Percentiles rank a stretch among this genome's conserved stretches.
Conservation (phyloP, 35 echinoderm and acorn worm species). For the Ophioderma brevispina region DNA sequence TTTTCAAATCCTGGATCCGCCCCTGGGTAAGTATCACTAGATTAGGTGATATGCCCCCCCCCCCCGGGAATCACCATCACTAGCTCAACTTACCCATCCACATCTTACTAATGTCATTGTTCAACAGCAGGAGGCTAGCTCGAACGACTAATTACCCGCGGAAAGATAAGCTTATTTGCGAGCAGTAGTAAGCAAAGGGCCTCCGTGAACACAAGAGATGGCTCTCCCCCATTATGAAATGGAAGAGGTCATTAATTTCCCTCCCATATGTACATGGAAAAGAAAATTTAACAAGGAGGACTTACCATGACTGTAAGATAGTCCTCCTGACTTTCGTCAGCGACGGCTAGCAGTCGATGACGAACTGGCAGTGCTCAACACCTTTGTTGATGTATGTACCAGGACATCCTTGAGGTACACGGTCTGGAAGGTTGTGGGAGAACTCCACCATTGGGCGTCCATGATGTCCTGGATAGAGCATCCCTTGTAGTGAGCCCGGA, state of each 20-base stretch:
- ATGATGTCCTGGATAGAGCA: no score
- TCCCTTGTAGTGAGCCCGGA: neutral
- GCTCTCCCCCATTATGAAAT: neutral
- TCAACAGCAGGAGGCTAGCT: neutral
- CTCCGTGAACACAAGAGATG: neutral
- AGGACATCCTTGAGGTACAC: neutral
- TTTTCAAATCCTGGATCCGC: no score
- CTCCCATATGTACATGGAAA: neutral
- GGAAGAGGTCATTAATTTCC: neutral
- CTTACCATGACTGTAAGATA: neutral
- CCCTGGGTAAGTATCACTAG: no score
- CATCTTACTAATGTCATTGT: neutral
- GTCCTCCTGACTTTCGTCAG: neutral
- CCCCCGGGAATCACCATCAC: no score
- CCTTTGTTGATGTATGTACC: neutral
- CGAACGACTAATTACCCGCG: neutral
- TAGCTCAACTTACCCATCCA: no score
- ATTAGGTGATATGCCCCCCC: no score
- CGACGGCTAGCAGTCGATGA: neutral
- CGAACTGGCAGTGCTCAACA: neutral
- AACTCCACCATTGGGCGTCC: conserved; percentile 2
- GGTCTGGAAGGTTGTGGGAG: no score
- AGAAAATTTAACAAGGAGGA: neutral
- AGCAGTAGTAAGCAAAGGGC: neutral
- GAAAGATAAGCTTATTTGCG: neutral